These are phyloP conservation scores for Netelia inedita DNA, from an alignment of 2,888 invertebrate genomes.

Conservation along the genomic window DNA sequence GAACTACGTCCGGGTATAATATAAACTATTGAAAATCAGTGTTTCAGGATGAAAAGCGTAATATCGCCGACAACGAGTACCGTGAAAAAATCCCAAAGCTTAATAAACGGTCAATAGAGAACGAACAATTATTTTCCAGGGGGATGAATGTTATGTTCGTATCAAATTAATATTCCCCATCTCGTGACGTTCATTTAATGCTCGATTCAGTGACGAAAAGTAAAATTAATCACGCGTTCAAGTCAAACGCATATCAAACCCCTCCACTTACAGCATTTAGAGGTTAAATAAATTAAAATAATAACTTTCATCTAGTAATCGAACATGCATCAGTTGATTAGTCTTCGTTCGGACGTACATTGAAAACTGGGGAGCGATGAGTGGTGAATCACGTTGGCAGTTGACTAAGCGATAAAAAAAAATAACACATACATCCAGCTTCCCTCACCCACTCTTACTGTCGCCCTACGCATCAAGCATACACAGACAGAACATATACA, in stretches of 20 bases:
- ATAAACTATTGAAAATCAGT: background rate
- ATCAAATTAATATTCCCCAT: background rate
- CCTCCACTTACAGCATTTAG: background rate
- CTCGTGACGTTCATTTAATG: background rate
- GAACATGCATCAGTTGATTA: slow-evolving; percentile 19
- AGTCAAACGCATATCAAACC: background rate
- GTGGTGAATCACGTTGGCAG: slow-evolving; percentile 29
- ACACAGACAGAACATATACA: no score
- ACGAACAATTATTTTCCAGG: background rate
- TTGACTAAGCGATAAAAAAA: slow-evolving; percentile 27
- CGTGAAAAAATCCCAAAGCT: background rate
- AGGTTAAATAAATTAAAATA: slow-evolving; percentile 4
- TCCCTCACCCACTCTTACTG: no score
- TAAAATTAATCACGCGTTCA: background rate
- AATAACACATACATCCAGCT: slow-evolving; percentile 5
- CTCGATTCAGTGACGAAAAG: background rate
- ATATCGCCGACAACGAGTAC: background rate
- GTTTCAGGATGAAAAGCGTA: background rate
- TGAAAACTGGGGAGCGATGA: slow-evolving; percentile 36
- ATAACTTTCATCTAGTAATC: slow-evolving; percentile 27
- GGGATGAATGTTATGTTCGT: background rate
- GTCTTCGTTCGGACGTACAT: background rate
- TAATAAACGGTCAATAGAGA: background rate
- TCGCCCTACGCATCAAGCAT: no score
- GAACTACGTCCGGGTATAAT: background rate